Percentiles rank a stretch among this genome's conserved stretches.
Evolutionary conservation across 2,113 vertebrate species (phyloP).

Genomic region (Ictidomys tridecemlineatus): DNA sequence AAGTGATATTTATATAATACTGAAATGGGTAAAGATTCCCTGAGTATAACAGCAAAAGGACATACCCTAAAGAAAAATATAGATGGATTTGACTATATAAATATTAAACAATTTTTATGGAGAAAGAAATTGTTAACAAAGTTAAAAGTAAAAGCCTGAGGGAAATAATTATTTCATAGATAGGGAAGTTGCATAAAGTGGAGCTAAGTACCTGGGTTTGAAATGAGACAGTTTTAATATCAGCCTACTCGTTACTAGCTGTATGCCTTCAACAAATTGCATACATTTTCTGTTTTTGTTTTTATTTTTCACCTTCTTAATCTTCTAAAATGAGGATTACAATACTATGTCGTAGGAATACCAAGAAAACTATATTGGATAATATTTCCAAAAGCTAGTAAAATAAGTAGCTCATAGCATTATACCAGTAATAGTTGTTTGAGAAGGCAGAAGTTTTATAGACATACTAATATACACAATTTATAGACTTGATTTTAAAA

Average conservation of each 20-base stretch:
- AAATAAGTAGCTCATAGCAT: background rate
- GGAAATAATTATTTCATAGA: constrained; percentile 56
- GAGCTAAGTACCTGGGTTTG: background rate
- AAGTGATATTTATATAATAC: constrained; percentile 50
- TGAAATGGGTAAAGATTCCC: background rate
- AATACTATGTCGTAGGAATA: background rate
- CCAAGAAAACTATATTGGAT: background rate
- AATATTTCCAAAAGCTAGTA: background rate
- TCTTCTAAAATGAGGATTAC: background rate
- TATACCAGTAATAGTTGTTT: background rate
- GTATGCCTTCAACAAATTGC: background rate
- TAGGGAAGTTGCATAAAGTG: constrained; percentile 19
- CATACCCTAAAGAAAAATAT: constrained; percentile 56
- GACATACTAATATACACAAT: background rate
- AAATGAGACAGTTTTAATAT: constrained; percentile 40
- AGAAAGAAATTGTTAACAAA: constrained; percentile 59
- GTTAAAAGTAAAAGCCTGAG: constrained; percentile 63
- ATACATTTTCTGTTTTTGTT: background rate
- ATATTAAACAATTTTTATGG: constrained; percentile 66
- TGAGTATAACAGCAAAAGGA: constrained; percentile 38
- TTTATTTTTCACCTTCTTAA: background rate
- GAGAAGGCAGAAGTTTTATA: background rate
- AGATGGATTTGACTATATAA: constrained; percentile 54
- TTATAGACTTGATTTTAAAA: background rate
- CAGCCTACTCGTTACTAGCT: background rate